Evolutionary conservation across 2,113 vertebrate species (phyloP), one percentile per base, ranked within the genome.

Genomic region (Microtus montanus): DNA sequence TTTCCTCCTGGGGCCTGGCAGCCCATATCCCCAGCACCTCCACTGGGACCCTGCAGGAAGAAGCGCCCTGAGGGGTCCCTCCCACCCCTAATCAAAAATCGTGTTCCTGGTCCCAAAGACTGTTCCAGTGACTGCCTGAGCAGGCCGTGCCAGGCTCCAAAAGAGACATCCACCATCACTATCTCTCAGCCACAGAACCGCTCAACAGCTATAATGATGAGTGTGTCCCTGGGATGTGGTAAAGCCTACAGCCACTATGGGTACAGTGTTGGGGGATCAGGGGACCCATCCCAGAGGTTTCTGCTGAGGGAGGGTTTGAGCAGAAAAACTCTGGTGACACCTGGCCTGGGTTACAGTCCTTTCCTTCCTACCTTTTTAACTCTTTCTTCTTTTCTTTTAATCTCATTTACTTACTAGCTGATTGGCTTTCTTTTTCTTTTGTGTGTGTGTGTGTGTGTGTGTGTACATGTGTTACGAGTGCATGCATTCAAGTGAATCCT

Each of bases 1-100:
- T 78, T 41, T 96, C 93, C 70, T 95, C 70, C 85, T 8, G 38
- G 47, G 87, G 47, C 80, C 78, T 92, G 95, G 78, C 28, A 41
- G 20, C 54, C 54, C 3, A 0, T 66, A 15, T 5, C 30, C 88
- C 52, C 19, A 17, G 64, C 44, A 63, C 44, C 9, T 63, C 73
- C 78, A 64, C 66, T 17, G 0, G 33, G 30, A 85, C 14, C 2
- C 47, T 73, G n/a, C n/a, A 90, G 63, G 73, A 79, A 92, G 44
- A 85, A 80, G n/a, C 58, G 28, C 2, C 35, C 9, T 19, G 30
- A 87, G 38, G 71, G 49, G 35, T 41, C 38, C 0, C 4, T 2
- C 80, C 49, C 71, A n/a, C 74, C 17, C 78, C 35, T 26, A 73
- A 35, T 41, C 35, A 88, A 82, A 86, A 89, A 85, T 44, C 41